phyloP scores from a whole-genome alignment of 1,140 invertebrate genomes.

The Caligus rogercresseyi region DNA sequence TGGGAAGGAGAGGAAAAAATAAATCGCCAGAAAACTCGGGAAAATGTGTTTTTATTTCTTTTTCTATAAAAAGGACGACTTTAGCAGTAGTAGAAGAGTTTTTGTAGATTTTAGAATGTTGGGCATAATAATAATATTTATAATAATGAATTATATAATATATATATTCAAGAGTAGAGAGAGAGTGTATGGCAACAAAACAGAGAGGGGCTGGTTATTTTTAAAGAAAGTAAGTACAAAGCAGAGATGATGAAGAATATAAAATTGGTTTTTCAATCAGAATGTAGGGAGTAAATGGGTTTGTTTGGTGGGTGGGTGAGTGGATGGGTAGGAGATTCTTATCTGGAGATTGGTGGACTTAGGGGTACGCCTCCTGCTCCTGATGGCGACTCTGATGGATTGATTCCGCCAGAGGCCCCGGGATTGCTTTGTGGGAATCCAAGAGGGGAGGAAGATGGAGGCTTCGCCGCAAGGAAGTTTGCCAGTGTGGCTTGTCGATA shows the following conservation, averaged over 20 bases:
- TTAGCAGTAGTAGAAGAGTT: too few relatives aligned
- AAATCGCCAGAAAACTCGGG: too few relatives aligned
- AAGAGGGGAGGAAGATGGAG: not conserved
- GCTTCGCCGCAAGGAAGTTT: conserved; percentile 21
- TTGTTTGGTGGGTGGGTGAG: not conserved
- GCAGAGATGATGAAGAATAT: not conserved
- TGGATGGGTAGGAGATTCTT: not conserved
- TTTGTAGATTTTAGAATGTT: too few relatives aligned
- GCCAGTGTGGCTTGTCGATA: conserved; percentile 26
- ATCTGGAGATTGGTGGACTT: conserved; percentile 8
- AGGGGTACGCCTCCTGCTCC: not conserved
- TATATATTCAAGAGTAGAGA: too few relatives aligned
- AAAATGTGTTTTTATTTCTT: too few relatives aligned
- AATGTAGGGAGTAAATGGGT: not conserved
- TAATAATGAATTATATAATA: too few relatives aligned
- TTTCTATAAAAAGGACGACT: too few relatives aligned
- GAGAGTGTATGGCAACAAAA: not conserved
- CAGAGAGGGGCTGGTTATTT: not conserved
- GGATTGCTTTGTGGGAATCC: not conserved
- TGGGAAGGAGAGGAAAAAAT: too few relatives aligned
- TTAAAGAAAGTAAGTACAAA: not conserved
- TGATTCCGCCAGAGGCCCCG: not conserved
- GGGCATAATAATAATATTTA: too few relatives aligned
- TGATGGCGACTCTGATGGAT: not conserved
- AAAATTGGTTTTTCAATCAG: not conserved